Evolutionary conservation across 2,113 vertebrate genomes (phyloP).

Genomic region (Siniperca chuatsi): DNA sequence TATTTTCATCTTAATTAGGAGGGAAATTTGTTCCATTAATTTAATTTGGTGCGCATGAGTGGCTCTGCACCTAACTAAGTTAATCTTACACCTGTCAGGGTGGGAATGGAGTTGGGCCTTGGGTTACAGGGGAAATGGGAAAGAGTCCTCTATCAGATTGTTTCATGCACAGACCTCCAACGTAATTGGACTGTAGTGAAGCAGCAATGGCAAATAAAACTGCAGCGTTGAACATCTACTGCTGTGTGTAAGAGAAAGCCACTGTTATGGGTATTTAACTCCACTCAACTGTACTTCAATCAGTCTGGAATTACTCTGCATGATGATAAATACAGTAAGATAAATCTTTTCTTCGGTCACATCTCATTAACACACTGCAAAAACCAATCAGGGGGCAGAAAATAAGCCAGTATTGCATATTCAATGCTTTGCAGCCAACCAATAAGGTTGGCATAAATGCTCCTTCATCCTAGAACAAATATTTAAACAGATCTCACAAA

Average conservation of each 20-base stretch:
- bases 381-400: not conserved
- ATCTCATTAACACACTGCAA: not conserved
- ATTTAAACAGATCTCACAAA: conserved; percentile 50
- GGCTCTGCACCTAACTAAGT: conserved; percentile 93
- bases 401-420: not conserved
- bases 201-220: not conserved
- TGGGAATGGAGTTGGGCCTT: conserved; percentile 61
- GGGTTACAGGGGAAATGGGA: conserved; percentile 38
- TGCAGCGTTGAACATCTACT: not conserved
- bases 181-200: not conserved
- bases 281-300: not conserved
- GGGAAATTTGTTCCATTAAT: conserved; percentile 99
- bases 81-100: conserved; percentile 97
- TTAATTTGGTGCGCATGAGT: conserved; percentile 96
- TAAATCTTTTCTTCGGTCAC: not conserved
- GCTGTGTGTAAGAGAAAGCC: not conserved
- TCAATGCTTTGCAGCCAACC: not conserved
- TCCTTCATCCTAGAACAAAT: conserved; percentile 56
- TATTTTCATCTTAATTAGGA: conserved; percentile 99
- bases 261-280: not conserved
- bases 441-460: not conserved
- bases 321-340: not conserved
- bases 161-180: not conserved
- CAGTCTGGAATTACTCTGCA: not conserved
- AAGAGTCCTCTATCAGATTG: conserved; percentile 48